Percentiles rank a stretch among this genome's conserved stretches.
Evolutionary conservation across 2,888 invertebrate species (phyloP).

Genomic region (Unio pictorum): DNA sequence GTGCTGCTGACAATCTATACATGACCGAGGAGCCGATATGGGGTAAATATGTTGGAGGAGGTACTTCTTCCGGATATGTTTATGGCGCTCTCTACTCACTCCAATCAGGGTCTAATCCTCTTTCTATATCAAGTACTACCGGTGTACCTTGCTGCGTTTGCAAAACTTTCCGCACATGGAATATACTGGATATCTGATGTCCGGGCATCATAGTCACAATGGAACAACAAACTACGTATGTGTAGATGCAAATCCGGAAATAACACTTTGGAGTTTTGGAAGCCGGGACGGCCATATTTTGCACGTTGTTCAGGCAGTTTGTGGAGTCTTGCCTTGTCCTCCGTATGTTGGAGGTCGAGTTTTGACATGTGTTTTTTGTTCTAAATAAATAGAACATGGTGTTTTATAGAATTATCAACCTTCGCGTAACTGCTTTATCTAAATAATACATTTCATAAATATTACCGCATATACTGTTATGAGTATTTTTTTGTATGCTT

Average conservation of each 20-base stretch:
- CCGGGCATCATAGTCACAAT: neutral
- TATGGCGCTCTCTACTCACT: conserved; percentile 10
- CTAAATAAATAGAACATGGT: neutral
- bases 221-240: conserved; percentile 6
- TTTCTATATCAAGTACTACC: no score
- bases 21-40: conserved; percentile 8
- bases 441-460: no score
- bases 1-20: conserved; percentile 5
- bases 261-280: neutral
- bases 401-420: no score
- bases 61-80: neutral
- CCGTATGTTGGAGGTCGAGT: conserved; percentile 7
- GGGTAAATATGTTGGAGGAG: neutral
- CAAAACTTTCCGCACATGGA: conserved; percentile 5
- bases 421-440: no score
- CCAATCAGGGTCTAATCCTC: no score
- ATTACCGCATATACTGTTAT: no score
- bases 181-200: conserved; percentile 13
- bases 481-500: no score
- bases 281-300: conserved; percentile 4
- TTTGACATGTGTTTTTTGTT: conserved; percentile 12
- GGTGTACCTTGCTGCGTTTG: conserved; percentile 13
- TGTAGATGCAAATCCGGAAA: conserved; percentile 5
- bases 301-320: conserved; percentile 7
- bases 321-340: conserved; percentile 10